Percentiles rank a stretch among this genome's conserved stretches.
phyloP scores from a whole-genome alignment of 1,140 invertebrate species.

The Drosophila nannoptera region DNA sequence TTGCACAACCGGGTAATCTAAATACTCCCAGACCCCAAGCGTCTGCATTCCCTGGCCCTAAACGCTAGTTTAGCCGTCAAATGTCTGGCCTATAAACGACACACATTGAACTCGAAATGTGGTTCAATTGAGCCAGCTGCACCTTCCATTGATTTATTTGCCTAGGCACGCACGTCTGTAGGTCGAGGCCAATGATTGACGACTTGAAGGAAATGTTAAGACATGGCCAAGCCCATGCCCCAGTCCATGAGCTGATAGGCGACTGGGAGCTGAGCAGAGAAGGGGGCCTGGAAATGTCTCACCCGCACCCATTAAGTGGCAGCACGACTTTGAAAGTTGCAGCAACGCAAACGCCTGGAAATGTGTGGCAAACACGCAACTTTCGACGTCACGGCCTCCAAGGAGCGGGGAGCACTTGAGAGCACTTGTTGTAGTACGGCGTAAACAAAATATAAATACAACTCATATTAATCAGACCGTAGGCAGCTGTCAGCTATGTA shows the following conservation, averaged over 20 bases:
- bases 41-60: constrained; percentile 16
- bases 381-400: constrained; percentile 22
- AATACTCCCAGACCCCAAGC: not conserved
- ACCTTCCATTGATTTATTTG: constrained; percentile 49
- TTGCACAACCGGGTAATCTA: constrained; percentile 5
- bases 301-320: constrained; percentile 61
- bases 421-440: constrained; percentile 66
- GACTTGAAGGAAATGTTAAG: constrained; percentile 37
- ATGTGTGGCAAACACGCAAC: constrained; percentile 67
- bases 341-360: constrained; percentile 37
- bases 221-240: constrained; percentile 11
- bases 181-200: constrained; percentile 64
- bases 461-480: constrained; percentile 51
- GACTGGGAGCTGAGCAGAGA: not conserved
- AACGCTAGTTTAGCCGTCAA: constrained; percentile 8
- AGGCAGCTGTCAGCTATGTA: constrained; percentile 42
- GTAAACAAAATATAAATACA: constrained; percentile 33
- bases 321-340: constrained; percentile 68
- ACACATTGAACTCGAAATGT: constrained; percentile 18
- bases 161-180: constrained; percentile 59
- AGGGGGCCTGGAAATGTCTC: constrained; percentile 45
- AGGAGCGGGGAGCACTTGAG: constrained; percentile 55
- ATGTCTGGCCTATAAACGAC: constrained; percentile 25
- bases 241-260: not conserved
- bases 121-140: constrained; percentile 41